phyloP scores from a whole-genome alignment of 92 coral and sea anemone genomes.

The Ricordea florida region DNA sequence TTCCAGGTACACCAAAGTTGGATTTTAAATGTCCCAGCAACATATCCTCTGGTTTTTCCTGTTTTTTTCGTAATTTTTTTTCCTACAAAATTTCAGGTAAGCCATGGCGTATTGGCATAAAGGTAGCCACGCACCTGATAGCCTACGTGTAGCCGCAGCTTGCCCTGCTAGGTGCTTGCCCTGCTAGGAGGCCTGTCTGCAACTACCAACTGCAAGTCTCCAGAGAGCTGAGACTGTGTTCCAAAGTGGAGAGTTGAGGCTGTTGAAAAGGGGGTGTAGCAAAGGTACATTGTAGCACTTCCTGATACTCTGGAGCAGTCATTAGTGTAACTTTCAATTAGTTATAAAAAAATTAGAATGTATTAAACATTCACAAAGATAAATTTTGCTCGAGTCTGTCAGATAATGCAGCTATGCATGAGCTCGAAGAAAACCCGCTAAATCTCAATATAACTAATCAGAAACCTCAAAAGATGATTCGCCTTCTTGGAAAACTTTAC shows the following conservation, averaged over 20 bases:
- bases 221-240: background rate
- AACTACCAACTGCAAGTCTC: too few species aligned
- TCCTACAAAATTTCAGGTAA: too few species aligned
- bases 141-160: too few species aligned
- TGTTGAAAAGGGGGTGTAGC: background rate
- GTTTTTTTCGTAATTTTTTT: too few species aligned
- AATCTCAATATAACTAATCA: background rate
- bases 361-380: background rate
- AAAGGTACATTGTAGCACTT: background rate
- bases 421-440: background rate
- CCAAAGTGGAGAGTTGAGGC: background rate
- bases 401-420: background rate
- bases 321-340: background rate
- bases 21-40: too few species aligned
- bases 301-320: background rate
- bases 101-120: too few species aligned
- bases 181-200: background rate
- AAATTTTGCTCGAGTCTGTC: background rate
- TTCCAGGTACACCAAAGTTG: too few species aligned
- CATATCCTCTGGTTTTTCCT: too few species aligned
- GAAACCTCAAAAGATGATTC: background rate
- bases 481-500: background rate
- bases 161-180: slow-evolving; percentile 1
- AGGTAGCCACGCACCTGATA: too few species aligned
- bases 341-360: background rate